A percentile compares a stretch with the other conserved stretches of the same genome.
These are phyloP conservation scores for Bradypodion ventrale DNA, from an alignment of 2,797 vertebrate species.

Conservation along the genomic window DNA sequence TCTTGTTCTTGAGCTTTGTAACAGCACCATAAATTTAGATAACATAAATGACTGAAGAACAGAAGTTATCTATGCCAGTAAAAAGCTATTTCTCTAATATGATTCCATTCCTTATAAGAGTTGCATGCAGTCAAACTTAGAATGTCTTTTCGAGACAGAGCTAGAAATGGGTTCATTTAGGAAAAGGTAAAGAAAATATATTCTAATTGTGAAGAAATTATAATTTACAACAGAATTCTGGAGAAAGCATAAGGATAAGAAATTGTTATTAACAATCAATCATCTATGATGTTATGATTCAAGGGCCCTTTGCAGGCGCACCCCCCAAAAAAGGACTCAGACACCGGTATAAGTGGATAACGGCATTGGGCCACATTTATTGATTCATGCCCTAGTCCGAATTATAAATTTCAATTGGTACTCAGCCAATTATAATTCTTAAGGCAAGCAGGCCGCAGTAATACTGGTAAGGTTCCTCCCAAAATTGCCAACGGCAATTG, in stretches of 20 bases:
- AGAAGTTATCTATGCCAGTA: constrained; percentile 34
- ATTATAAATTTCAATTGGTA: too few species aligned
- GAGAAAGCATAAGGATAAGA: background rate
- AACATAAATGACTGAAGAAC: constrained; percentile 39
- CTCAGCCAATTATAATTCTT: too few species aligned
- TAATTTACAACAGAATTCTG: background rate
- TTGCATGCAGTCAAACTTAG: constrained; percentile 1
- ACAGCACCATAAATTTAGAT: background rate
- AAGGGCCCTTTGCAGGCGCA: too few species aligned
- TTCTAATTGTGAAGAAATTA: background rate
- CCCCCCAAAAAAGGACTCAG: too few species aligned
- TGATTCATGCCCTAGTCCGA: too few species aligned
- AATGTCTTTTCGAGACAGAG: constrained; percentile 4
- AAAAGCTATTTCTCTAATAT: constrained; percentile 38
- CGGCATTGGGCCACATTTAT: too few species aligned
- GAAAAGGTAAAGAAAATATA: constrained; percentile 45
- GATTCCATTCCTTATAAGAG: constrained; percentile 36
- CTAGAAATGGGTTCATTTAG: constrained; percentile 13
- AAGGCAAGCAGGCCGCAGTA: too few species aligned
- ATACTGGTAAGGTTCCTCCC: too few species aligned
- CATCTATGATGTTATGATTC: background rate
- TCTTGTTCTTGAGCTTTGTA: constrained; percentile 24
- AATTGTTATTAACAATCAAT: background rate
- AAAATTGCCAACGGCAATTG: too few species aligned
- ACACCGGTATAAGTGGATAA: too few species aligned